Percentiles rank a stretch among this genome's conserved stretches.
These are phyloP conservation scores for Pelodiscus sinensis DNA, from an alignment of 2,113 vertebrate genomes.

Conservation along the genomic window DNA sequence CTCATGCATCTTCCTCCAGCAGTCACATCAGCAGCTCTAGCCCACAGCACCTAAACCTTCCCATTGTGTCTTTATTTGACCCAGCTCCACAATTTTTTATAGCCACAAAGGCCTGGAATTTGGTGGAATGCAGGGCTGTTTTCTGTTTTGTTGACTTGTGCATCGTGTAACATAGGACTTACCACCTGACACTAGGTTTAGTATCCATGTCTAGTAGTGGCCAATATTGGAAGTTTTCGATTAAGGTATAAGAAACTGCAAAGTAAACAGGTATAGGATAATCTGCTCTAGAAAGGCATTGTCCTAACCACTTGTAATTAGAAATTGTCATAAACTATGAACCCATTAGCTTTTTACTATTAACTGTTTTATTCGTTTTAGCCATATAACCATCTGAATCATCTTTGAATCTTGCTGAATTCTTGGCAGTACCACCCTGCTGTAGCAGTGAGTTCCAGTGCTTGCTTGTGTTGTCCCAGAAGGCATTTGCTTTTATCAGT, in stretches of 20 bases:
- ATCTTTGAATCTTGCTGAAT: neutral
- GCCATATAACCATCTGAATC: neutral
- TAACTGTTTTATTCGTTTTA: neutral
- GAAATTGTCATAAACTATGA: neutral
- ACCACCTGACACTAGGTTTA: accelerated
- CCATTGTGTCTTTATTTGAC: neutral
- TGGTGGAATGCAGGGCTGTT: neutral
- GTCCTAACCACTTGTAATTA: neutral
- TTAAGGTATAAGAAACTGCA: neutral
- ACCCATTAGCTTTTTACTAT: neutral
- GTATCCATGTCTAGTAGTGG: neutral
- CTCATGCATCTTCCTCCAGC: neutral
- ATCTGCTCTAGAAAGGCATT: neutral
- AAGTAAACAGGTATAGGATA: neutral
- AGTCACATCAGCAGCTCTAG: neutral
- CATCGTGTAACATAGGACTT: neutral
- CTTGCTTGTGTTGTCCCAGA: neutral
- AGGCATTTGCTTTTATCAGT: neutral
- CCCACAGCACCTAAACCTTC: neutral
- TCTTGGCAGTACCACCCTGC: neutral
- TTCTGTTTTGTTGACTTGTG: neutral
- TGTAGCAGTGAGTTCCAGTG: neutral
- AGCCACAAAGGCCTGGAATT: neutral
- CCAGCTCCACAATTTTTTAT: neutral
- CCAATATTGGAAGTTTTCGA: accelerated